Evolutionary conservation across 1,140 invertebrate species (phyloP).

Genomic region (Bradysia coprophila): DNA sequence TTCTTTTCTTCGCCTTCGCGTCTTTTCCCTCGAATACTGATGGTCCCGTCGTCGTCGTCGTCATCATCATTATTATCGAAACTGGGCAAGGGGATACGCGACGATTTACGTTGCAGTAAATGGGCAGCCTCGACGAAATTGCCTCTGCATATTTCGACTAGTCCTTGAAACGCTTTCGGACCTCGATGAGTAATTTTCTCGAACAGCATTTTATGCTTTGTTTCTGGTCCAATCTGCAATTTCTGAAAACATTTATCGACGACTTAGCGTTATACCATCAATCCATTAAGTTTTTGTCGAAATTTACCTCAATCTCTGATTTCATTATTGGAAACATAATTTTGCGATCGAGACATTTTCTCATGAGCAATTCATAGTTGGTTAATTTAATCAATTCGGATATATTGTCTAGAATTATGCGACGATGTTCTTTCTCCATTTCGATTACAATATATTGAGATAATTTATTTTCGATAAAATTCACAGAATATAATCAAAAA

Average conservation of each 20-base stretch:
- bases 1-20: no score
- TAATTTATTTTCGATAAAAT: no score
- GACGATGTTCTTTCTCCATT: slow-evolving; percentile 2
- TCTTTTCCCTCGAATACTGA: no score
- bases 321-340: not conserved
- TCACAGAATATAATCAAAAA: no score
- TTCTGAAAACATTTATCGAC: not conserved
- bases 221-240: not conserved
- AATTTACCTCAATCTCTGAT: not conserved
- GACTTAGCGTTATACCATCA: not conserved
- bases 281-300: not conserved
- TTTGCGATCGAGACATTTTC: not conserved
- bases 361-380: not conserved
- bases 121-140: not conserved
- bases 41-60: no score
- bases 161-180: not conserved
- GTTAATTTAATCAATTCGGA: not conserved
- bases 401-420: not conserved
- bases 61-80: no score
- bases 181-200: slow-evolving; percentile 1
- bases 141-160: not conserved
- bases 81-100: no score
- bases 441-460: no score
- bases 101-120: no score
- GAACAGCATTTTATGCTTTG: not conserved